These are phyloP conservation scores for Barnardius zonarius DNA, from an alignment of 2,113 vertebrate genomes.

Conservation along the genomic window DNA sequence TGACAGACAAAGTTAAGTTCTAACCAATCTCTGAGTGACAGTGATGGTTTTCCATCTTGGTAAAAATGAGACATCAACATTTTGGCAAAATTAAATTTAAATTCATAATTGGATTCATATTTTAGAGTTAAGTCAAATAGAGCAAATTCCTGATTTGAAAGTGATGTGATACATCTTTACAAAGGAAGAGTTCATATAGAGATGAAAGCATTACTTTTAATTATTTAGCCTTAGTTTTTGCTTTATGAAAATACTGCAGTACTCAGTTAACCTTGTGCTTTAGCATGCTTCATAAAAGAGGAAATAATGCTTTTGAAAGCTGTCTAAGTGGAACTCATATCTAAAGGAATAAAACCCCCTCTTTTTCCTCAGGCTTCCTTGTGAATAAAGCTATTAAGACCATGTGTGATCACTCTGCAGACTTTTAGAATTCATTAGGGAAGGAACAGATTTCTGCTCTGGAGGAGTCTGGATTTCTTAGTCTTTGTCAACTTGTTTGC, in stretches of 20 bases:
- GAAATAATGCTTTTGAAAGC: not conserved
- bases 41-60: not conserved
- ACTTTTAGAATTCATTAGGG: not conserved
- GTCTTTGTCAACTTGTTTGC: not conserved
- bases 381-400: not conserved
- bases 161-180: not conserved
- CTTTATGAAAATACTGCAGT: not conserved
- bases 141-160: not conserved
- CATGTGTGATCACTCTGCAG: not conserved
- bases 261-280: not conserved
- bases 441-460: not conserved
- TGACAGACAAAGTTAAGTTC: not conserved
- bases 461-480: not conserved
- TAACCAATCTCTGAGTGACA: not conserved
- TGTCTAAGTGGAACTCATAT: not conserved
- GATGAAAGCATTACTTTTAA: not conserved
- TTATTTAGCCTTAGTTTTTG: not conserved
- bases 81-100: not conserved
- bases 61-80: not conserved
- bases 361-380: not conserved
- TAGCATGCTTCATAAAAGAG: not conserved
- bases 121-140: not conserved
- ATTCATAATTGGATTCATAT: not conserved
- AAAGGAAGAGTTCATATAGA: not conserved
- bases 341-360: not conserved